These are phyloP conservation scores for Parus major DNA, from an alignment of 2,113 vertebrate genomes.

Conservation along the genomic window DNA sequence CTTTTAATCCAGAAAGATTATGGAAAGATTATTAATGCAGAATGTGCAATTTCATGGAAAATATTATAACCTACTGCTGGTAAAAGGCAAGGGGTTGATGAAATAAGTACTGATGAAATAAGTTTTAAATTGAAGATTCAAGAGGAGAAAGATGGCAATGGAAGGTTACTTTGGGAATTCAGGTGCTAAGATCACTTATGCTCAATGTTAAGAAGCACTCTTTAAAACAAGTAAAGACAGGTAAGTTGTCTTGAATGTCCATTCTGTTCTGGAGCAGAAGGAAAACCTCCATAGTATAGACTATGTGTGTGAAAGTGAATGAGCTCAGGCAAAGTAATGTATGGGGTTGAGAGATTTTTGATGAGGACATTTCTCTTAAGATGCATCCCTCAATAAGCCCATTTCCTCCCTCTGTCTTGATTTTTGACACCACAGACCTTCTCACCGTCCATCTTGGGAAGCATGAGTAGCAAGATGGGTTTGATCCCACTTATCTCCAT, in stretches of 20 bases:
- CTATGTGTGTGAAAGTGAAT: neutral
- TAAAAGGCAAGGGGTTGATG: neutral
- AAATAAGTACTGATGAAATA: neutral
- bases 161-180: neutral
- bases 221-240: neutral
- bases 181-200: neutral
- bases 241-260: neutral
- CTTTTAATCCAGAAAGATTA: neutral
- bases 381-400: neutral
- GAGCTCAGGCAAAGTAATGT: neutral
- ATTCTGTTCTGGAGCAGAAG: neutral
- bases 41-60: neutral
- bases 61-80: neutral
- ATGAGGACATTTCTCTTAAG: neutral
- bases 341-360: neutral
- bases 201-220: neutral
- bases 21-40: too few relatives aligned
- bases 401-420: neutral
- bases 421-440: neutral
- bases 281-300: neutral
- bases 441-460: neutral
- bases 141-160: neutral
- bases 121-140: neutral
- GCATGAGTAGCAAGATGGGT: neutral
- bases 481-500: neutral